phyloP scores from a whole-genome alignment of 2,888 invertebrate genomes.

The Tipula lateralis region DNA sequence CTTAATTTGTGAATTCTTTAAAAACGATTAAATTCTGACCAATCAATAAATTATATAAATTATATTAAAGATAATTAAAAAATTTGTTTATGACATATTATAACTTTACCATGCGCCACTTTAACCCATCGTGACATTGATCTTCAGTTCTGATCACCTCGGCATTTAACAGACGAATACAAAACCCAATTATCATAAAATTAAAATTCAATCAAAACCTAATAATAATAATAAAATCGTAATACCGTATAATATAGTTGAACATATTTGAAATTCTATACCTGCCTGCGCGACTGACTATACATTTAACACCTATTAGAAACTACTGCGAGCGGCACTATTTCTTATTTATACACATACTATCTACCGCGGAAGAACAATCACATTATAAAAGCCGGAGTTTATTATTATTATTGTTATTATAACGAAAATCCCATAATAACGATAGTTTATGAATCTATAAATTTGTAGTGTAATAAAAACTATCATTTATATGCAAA shows the following conservation, averaged over 20 bases:
- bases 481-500: slow-evolving; percentile 11
- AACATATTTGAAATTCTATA: neutral
- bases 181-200: neutral
- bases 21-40: too few relatives aligned
- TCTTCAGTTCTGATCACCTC: neutral
- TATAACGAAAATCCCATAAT: neutral
- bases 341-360: neutral
- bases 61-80: too few relatives aligned
- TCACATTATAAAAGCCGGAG: neutral
- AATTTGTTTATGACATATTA: too few relatives aligned
- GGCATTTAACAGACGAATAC: neutral
- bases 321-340: neutral
- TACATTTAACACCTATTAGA: neutral
- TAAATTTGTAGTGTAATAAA: neutral
- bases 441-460: neutral
- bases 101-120: neutral
- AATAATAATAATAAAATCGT: neutral
- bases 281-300: neutral
- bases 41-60: too few relatives aligned
- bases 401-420: neutral
- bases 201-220: neutral
- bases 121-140: neutral
- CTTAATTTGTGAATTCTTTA: too few relatives aligned
- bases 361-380: neutral
- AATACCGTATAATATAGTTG: neutral